phyloP scores from a whole-genome alignment of 92 coral and sea anemone species.

The Scolanthus callimorphus region DNA sequence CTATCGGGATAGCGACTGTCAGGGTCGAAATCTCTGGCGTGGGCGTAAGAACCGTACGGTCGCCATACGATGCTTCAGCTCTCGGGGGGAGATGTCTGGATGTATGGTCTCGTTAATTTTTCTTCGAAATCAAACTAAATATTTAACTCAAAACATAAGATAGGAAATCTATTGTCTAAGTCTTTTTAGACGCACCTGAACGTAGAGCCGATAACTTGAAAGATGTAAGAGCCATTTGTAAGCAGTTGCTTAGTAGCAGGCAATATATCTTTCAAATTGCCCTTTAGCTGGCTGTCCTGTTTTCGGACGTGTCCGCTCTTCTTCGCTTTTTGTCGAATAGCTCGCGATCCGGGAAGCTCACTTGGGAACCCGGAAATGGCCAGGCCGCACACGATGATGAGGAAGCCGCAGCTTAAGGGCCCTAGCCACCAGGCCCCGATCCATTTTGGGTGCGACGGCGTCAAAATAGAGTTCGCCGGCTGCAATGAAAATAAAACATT shows the following conservation, averaged over 20 bases:
- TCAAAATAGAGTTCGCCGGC: slow-evolving; percentile 46
- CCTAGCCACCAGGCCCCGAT: slow-evolving; percentile 88
- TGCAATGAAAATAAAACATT: not conserved
- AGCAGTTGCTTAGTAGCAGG: slow-evolving; percentile 69
- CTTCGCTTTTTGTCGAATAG: slow-evolving; percentile 52
- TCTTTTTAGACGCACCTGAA: slow-evolving; percentile 11
- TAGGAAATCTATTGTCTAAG: not conserved
- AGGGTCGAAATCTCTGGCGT: no score
- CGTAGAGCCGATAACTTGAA: slow-evolving; percentile 52
- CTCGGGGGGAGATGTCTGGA: no score
- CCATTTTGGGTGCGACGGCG: slow-evolving; percentile 58
- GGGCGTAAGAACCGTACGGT: no score
- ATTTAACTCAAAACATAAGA: no score
- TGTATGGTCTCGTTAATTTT: no score
- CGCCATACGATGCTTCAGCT: no score
- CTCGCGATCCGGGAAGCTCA: slow-evolving; percentile 51
- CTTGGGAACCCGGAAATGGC: slow-evolving; percentile 61
- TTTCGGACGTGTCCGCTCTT: slow-evolving; percentile 35
- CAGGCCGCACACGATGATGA: slow-evolving; percentile 42
- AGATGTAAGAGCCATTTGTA: slow-evolving; percentile 54
- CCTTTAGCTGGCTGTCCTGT: slow-evolving; percentile 2
- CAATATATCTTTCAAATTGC: slow-evolving; percentile 46
- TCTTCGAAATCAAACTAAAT: no score
- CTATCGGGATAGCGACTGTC: no score
- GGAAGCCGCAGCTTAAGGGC: slow-evolving; percentile 39